These are phyloP conservation scores for Sepioteuthis lessoniana DNA, from an alignment of 2,888 invertebrate genomes.

Conservation along the genomic window DNA sequence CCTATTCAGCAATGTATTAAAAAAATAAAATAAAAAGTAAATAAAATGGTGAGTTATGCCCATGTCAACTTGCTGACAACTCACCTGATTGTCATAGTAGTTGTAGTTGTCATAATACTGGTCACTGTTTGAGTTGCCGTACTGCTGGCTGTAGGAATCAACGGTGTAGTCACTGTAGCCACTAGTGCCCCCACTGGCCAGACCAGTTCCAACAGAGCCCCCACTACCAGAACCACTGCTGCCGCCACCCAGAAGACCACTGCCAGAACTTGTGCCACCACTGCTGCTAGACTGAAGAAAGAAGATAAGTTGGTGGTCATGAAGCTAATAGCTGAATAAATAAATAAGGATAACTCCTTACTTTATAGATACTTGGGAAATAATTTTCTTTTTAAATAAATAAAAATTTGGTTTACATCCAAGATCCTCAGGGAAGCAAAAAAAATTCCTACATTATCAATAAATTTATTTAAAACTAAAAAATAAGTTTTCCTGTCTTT, in stretches of 20 bases:
- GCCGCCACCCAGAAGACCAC: conserved; percentile 43
- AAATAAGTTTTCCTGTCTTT: background rate
- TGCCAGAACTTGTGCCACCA: conserved; percentile 39
- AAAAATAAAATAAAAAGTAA: too few species aligned
- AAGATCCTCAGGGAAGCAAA: too few species aligned
- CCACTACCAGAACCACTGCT: conserved; percentile 44
- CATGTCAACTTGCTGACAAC: background rate
- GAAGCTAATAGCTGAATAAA: background rate
- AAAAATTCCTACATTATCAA: background rate
- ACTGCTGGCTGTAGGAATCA: conserved; percentile 37
- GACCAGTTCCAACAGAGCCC: conserved; percentile 50
- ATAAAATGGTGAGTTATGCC: background rate
- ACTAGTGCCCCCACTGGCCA: conserved; percentile 49
- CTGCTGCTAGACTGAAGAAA: conserved; percentile 39
- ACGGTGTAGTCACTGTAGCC: conserved; percentile 50
- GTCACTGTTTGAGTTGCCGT: conserved; percentile 35
- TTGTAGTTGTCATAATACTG: conserved; percentile 38
- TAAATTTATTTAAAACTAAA: background rate
- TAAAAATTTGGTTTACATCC: background rate
- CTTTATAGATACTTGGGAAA: background rate
- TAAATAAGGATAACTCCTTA: background rate
- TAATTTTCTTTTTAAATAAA: background rate
- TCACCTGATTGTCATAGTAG: conserved; percentile 47
- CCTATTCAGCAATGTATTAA: too few species aligned
- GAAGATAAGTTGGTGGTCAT: background rate